Evolutionary conservation across 2,888 invertebrate genomes (phyloP).

Genomic region (Thalpophila matura): DNA sequence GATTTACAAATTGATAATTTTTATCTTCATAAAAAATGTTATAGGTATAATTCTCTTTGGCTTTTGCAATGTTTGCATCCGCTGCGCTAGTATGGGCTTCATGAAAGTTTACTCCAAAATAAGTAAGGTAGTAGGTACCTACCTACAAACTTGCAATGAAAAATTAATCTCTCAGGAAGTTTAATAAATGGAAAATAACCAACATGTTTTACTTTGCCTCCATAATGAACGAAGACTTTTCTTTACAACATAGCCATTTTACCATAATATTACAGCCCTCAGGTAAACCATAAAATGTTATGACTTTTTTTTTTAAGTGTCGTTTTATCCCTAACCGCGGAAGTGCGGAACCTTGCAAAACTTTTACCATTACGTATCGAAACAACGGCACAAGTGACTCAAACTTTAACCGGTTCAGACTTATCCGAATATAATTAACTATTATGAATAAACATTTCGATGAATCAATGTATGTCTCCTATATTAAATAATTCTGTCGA

Average conservation of each 20-base stretch:
- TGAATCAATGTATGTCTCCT: constrained; percentile 39
- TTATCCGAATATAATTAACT: constrained; percentile 39
- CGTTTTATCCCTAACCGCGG: not conserved
- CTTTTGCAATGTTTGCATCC: not conserved
- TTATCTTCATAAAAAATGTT: no score
- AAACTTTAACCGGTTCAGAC: constrained; percentile 43
- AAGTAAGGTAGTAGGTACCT: no score
- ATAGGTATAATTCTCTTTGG: no score
- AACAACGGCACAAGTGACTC: constrained; percentile 40
- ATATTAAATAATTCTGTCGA: constrained; percentile 26
- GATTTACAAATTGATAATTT: no score
- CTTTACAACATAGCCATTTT: constrained; percentile 5
- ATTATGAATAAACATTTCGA: constrained; percentile 35
- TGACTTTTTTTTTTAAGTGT: constrained; percentile 12
- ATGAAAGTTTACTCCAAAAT: not conserved
- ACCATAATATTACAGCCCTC: not conserved
- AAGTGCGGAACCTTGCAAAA: constrained; percentile 5
- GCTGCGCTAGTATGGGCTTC: not conserved
- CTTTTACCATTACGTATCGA: constrained; percentile 4
- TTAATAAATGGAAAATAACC: not conserved
- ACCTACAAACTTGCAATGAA: not conserved
- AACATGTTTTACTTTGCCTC: not conserved
- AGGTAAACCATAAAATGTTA: constrained; percentile 12
- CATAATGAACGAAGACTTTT: constrained; percentile 15
- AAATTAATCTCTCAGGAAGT: not conserved